phyloP scores from a whole-genome alignment of 2,888 invertebrate species.

The Pandemis corylana region DNA sequence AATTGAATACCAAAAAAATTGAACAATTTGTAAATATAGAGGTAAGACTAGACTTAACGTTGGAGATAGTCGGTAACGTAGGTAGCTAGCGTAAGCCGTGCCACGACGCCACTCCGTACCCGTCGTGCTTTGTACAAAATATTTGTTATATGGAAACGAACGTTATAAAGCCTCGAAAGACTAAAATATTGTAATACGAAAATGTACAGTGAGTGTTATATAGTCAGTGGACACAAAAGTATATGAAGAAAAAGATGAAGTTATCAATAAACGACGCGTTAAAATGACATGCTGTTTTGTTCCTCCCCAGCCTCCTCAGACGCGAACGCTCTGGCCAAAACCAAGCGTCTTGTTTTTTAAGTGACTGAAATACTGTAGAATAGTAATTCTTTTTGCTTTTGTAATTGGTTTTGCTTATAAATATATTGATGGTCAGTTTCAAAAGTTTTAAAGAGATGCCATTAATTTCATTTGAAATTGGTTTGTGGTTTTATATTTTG shows the following conservation, averaged over 20 bases:
- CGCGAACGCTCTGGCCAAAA: background rate
- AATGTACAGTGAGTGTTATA: slow-evolving; percentile 86
- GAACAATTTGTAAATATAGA: slow-evolving; percentile 84
- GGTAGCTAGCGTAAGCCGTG: slow-evolving; percentile 80
- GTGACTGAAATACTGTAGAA: background rate
- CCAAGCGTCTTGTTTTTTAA: background rate
- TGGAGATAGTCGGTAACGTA: slow-evolving; percentile 76
- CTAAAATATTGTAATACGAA: slow-evolving; percentile 84
- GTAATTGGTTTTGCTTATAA: background rate
- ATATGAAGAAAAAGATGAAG: slow-evolving; percentile 83
- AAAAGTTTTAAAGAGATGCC: background rate
- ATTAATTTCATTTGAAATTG: background rate
- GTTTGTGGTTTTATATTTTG: background rate
- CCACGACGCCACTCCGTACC: slow-evolving; percentile 79
- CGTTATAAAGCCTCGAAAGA: slow-evolving; percentile 81
- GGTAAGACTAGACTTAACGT: slow-evolving; percentile 73
- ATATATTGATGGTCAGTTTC: background rate
- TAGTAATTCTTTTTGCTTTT: background rate
- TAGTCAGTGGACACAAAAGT: slow-evolving; percentile 85
- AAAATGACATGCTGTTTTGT: slow-evolving; percentile 81
- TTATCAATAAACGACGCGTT: slow-evolving; percentile 84
- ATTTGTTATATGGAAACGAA: slow-evolving; percentile 82
- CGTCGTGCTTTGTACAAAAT: slow-evolving; percentile 84
- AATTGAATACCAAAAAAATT: slow-evolving; percentile 85
- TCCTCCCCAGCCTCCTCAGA: slow-evolving; percentile 59